Evolutionary conservation across 2,888 invertebrate species (phyloP), one percentile per base, ranked within the genome.

Genomic region (Lydus trimaculatus): DNA sequence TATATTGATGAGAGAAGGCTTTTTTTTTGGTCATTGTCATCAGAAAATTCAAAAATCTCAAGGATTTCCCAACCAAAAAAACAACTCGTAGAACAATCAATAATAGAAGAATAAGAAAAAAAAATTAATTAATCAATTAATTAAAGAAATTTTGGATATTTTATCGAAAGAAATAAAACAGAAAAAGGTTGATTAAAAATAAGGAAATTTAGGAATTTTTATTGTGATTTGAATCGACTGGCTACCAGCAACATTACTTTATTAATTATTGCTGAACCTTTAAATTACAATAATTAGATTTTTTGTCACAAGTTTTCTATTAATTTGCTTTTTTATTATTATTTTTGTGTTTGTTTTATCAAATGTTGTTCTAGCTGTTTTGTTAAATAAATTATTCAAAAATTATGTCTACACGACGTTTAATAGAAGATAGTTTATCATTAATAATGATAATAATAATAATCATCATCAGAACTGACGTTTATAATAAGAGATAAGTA

Each of bases 161-260:
- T 31, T 58, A 20, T 58, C 6, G 13, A 31, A 58, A 4, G 17
- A 56, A 65, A 64, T 56, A 15, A 39, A 56, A 58, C 63, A 68
- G 11, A 31, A 56, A 33, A 4, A 36, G 36, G 43, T 39, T 62
- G 59, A 43, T 31, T n/a, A 17, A 58, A 33, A 17, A 28, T 17
- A 61, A 13, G 63, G 63, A 66, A 33, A 63, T 56, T 66, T 28
- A 66, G 69, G 69, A 63, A 52, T 65, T 33, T 31, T 63, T 69
- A 43, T 58, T 65, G 68, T 68, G 61, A 68, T 61, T 65, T 20
- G n/a, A 48, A 63, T 60, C 58, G 69, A 69, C 69, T 69, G 69
- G 69, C 69, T 69, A 69, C 69, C 69, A 69, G 62, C 33, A 59
- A 36, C 36, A 36, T 64, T 58, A 33, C 56, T 58, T 20, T 43